phyloP scores from a whole-genome alignment of 2,888 invertebrate genomes.

The Melinaea menophilus region DNA sequence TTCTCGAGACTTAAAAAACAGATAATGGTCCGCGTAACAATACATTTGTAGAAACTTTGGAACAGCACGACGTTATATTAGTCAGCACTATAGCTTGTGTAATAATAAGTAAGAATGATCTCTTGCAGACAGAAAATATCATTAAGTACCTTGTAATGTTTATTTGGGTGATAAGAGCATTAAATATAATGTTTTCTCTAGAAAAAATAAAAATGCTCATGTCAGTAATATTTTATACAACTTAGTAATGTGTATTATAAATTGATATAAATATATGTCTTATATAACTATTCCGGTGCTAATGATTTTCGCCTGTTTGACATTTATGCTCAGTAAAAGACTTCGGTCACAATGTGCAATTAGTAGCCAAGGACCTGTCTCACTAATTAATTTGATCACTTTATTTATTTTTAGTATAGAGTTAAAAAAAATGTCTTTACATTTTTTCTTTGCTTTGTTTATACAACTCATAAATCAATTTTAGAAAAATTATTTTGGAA shows the following conservation, averaged over 20 bases:
- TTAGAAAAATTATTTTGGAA: too few relatives aligned
- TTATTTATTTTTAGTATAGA: constrained; percentile 47
- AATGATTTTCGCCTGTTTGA: constrained; percentile 41
- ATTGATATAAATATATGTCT: too few relatives aligned
- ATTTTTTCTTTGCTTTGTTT: too few relatives aligned
- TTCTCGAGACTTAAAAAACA: neutral
- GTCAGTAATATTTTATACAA: too few relatives aligned
- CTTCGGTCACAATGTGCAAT: constrained; percentile 55
- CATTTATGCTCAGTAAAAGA: constrained; percentile 53
- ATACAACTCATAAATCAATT: too few relatives aligned
- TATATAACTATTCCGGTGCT: too few relatives aligned
- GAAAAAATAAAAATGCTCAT: too few relatives aligned
- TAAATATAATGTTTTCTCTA: constrained; percentile 5
- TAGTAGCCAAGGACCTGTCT: constrained; percentile 64
- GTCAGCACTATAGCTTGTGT: constrained; percentile 53
- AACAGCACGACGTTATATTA: constrained; percentile 35
- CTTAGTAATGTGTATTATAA: too few relatives aligned
- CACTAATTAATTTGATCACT: constrained; percentile 70
- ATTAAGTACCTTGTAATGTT: too few relatives aligned
- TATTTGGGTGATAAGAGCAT: neutral
- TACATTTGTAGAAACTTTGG: constrained; percentile 49
- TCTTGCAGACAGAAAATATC: neutral
- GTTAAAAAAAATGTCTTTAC: constrained; percentile 5
- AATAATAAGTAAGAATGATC: constrained; percentile 47
- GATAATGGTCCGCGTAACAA: constrained; percentile 50